Evolutionary conservation across 1,140 invertebrate species (phyloP).

Genomic region (Lordiphosa mommai): DNA sequence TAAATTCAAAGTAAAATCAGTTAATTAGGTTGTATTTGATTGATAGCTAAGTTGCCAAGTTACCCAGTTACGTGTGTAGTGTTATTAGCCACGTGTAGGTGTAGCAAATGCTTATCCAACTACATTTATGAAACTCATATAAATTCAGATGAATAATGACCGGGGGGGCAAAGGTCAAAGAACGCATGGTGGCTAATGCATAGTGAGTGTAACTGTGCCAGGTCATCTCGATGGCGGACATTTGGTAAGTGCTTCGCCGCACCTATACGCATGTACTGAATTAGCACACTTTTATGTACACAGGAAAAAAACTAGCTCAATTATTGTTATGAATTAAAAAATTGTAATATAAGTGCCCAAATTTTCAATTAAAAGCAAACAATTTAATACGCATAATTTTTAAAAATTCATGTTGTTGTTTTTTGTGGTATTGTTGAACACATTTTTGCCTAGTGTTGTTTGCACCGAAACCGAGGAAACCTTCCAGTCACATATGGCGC

Average conservation of each 20-base stretch:
- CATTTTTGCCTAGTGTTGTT: not conserved
- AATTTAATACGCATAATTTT: not conserved
- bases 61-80: too few species aligned
- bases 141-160: not conserved
- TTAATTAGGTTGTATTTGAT: too few species aligned
- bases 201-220: constrained; percentile 4
- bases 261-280: constrained; percentile 3
- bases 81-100: not conserved
- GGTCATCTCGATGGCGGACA: constrained; percentile 4
- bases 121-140: not conserved
- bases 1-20: too few species aligned
- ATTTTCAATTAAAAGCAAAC: not conserved
- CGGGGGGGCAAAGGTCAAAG: constrained; percentile 3
- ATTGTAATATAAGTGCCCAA: not conserved
- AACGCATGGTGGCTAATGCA: not conserved
- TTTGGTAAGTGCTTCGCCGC: constrained; percentile 12
- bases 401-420: too few species aligned
- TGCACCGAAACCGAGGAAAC: not conserved
- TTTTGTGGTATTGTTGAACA: too few species aligned
- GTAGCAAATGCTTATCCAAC: not conserved
- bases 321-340: not conserved
- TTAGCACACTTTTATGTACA: constrained; percentile 15
- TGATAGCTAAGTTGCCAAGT: too few species aligned
- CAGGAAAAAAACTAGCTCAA: constrained; percentile 1
- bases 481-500: constrained; percentile 53